These are phyloP conservation scores for Euthynnus affinis DNA, from an alignment of 2,797 vertebrate genomes.

Conservation along the genomic window DNA sequence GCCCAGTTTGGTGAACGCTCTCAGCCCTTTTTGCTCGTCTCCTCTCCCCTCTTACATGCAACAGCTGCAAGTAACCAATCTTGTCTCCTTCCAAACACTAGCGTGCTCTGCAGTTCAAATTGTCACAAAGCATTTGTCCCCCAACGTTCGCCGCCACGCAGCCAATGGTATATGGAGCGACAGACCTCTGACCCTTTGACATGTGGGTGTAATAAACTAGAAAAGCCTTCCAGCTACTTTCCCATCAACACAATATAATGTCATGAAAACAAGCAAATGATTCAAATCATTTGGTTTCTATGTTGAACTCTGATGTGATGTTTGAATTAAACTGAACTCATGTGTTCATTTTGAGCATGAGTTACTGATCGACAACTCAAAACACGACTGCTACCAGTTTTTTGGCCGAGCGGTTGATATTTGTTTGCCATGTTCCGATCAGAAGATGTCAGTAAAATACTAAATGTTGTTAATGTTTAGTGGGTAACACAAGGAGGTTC, in stretches of 20 bases:
- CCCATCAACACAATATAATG: conserved; percentile 14
- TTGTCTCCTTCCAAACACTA: conserved; percentile 46
- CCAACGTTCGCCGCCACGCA: neutral
- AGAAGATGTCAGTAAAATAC: conserved; percentile 5
- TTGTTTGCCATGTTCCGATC: conserved; percentile 20
- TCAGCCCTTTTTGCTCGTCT: conserved; percentile 23
- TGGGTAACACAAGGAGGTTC: conserved; percentile 40
- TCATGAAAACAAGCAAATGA: neutral
- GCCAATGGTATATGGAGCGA: conserved; percentile 6
- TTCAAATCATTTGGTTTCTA: conserved; percentile 2
- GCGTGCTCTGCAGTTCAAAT: conserved; percentile 53
- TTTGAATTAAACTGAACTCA: neutral
- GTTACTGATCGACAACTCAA: conserved; percentile 4
- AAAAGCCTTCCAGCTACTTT: conserved; percentile 9
- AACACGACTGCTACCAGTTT: neutral
- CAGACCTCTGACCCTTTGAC: conserved; percentile 34
- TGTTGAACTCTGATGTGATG: neutral
- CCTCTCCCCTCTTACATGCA: conserved; percentile 24
- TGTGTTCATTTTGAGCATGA: neutral
- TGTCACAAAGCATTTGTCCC: conserved; percentile 56
- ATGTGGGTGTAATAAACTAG: conserved; percentile 12
- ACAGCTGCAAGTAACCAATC: conserved; percentile 68
- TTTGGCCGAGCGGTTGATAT: neutral
- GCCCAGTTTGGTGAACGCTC: neutral
- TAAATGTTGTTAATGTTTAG: conserved; percentile 54